These are phyloP conservation scores for Nomada lathburiana DNA, from an alignment of 2,888 invertebrate genomes.

Conservation along the genomic window DNA sequence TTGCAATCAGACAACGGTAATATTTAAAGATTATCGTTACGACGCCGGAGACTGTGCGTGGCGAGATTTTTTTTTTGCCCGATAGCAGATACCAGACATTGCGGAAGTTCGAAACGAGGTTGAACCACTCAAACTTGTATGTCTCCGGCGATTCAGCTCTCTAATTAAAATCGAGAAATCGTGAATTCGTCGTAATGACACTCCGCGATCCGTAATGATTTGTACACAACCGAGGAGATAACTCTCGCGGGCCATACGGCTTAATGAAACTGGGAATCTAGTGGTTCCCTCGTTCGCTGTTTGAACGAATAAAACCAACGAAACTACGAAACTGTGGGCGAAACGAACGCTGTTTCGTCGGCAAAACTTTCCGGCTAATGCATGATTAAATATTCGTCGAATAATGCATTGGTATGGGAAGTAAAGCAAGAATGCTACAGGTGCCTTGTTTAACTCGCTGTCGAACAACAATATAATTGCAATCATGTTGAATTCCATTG, in stretches of 20 bases:
- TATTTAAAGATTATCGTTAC: slow-evolving; percentile 24
- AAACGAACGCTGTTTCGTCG: neutral
- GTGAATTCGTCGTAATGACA: neutral
- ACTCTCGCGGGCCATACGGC: neutral
- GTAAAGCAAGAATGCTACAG: neutral
- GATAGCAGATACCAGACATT: neutral
- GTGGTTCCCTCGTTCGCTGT: neutral
- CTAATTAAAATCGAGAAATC: slow-evolving; percentile 1
- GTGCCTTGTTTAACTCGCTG: neutral
- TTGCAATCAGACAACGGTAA: slow-evolving; percentile 24
- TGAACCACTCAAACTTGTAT: slow-evolving; percentile 10
- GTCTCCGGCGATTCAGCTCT: neutral
- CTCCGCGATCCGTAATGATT: slow-evolving; percentile 6
- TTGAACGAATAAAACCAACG: no score
- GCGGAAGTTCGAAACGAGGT: slow-evolving; percentile 41
- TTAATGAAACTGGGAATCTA: neutral
- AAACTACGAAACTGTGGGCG: neutral
- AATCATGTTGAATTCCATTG: no score
- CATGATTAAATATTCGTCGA: neutral
- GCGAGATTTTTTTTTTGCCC: slow-evolving; percentile 9
- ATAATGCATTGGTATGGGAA: neutral
- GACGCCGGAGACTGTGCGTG: neutral
- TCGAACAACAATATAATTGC: neutral
- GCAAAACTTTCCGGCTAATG: neutral
- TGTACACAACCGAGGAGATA: neutral